Base-by-base conservation (phyloP, 2,888 invertebrate species). In the Torymus texanus region DNA sequence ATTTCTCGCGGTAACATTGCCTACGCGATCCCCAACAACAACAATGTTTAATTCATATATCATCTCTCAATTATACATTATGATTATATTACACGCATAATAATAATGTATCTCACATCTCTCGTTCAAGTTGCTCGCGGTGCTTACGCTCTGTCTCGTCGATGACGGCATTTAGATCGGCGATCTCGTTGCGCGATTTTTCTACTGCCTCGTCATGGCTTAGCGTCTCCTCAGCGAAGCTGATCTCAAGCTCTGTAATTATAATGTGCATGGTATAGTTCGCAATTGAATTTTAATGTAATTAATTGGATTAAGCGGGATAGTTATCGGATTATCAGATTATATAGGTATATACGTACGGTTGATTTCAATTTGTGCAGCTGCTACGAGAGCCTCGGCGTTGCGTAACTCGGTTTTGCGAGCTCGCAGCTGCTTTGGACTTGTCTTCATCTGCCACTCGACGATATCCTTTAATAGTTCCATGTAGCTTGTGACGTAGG, bases 21-120 rank as follows among this genome's bases (percentile, higher is more conserved):
- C 81, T 81, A 24, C 11, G 24, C 4, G 4, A 5, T 29, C 29
- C 29, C 29, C 29, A 5, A 29, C 29, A 29, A 29, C 29, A 29
- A 0, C 29, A 4, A 29, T 29, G 29, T 29, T 29, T 29, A 29
- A 29, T 29, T 29, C 29, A 29, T 29, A 3, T 29, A 3, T 29
- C 21, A 3, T 29, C 29, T 29, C 29, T 29, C 29, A n/a, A n/a
- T n/a, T n/a, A n/a, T n/a, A 21, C 21, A 1, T 21, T 21, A 21
- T 21, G 2, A 21, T 21, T 21, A 21, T 21, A 21, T 21, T 21
- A 21, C 21, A 21, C 21, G 21, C n/a, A 70, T 56, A 56, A 55
- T 67, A 11, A 72, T 61, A 56, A 78, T 71, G 51, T 24, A 18
- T 21, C 76, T 81, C 59, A 82, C 81, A 63, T 67, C 61, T 80